phyloP scores from a whole-genome alignment of 2,888 invertebrate species.

The Latrodectus elegans region DNA sequence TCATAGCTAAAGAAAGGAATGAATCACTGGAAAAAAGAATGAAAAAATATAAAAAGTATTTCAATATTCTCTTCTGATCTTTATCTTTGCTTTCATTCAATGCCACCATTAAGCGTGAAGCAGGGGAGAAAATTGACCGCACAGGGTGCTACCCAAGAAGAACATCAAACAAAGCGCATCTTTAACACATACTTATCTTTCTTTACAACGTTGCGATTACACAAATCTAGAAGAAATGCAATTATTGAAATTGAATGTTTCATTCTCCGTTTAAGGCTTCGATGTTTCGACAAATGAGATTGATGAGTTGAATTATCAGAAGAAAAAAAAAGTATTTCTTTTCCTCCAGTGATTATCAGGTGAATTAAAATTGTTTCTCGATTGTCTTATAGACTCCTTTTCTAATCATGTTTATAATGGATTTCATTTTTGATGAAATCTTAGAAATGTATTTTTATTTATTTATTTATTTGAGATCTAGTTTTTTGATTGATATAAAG shows the following conservation, averaged over 20 bases:
- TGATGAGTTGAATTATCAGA: slow-evolving; percentile 21
- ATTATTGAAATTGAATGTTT: slow-evolving; percentile 59
- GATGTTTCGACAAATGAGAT: slow-evolving; percentile 61
- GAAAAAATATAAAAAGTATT: slow-evolving; percentile 25
- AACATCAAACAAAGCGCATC: slow-evolving; percentile 49
- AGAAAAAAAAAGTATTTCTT: background rate
- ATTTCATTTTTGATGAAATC: too few relatives aligned
- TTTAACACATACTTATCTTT: slow-evolving; percentile 35
- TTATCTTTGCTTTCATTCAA: slow-evolving; percentile 12
- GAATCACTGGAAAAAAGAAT: slow-evolving; percentile 12
- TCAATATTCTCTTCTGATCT: slow-evolving; percentile 48
- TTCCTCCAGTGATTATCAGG: background rate
- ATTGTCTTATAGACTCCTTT: slow-evolving; percentile 16
- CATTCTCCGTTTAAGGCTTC: slow-evolving; percentile 31
- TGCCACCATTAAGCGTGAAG: slow-evolving; percentile 37
- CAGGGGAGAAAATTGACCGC: slow-evolving; percentile 62
- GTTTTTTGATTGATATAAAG: too few relatives aligned
- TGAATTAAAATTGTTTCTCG: slow-evolving; percentile 9
- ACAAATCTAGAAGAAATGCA: slow-evolving; percentile 39
- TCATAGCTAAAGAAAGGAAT: background rate
- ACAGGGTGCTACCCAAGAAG: slow-evolving; percentile 25
- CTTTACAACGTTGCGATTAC: slow-evolving; percentile 48
- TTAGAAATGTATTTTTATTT: too few relatives aligned
- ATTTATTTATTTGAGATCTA: too few relatives aligned
- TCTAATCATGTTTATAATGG: too few relatives aligned